phyloP scores from a whole-genome alignment of 2,888 invertebrate species.

The Allophyes oxyacanthae region DNA sequence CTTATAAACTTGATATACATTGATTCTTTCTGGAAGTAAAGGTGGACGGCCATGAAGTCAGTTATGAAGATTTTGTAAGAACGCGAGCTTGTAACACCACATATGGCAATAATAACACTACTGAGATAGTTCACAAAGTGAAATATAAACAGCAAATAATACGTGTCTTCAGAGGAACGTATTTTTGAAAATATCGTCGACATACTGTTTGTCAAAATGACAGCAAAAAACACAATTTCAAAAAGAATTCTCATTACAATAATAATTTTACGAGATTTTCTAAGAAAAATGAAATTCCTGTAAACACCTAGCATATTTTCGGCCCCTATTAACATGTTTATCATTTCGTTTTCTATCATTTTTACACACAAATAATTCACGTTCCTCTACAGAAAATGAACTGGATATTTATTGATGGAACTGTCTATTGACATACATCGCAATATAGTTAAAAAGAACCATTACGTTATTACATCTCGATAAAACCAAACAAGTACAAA shows the following conservation, averaged over 20 bases:
- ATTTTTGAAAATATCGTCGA: not conserved
- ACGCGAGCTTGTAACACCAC: slow-evolving; percentile 14
- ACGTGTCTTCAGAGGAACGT: not conserved
- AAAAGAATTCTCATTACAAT: slow-evolving; percentile 14
- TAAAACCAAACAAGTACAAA: too few relatives aligned
- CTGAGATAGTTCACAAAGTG: slow-evolving; percentile 4
- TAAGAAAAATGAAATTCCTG: slow-evolving; percentile 15
- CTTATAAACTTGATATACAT: slow-evolving; percentile 2
- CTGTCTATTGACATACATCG: too few relatives aligned
- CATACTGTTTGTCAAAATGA: not conserved
- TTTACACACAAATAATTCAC: not conserved
- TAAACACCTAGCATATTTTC: slow-evolving; percentile 24
- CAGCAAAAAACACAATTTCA: slow-evolving; percentile 1
- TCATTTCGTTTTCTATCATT: slow-evolving; percentile 2
- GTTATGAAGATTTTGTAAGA: slow-evolving; percentile 7
- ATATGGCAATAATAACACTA: slow-evolving; percentile 1
- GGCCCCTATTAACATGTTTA: slow-evolving; percentile 1
- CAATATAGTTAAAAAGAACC: too few relatives aligned
- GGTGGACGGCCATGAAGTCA: slow-evolving; percentile 8
- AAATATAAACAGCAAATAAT: not conserved
- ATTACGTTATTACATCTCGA: too few relatives aligned
- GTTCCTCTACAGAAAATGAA: too few relatives aligned
- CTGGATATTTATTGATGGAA: too few relatives aligned
- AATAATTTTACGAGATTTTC: slow-evolving; percentile 8
- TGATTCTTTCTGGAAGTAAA: not conserved